Conservation (phyloP, 2,888 invertebrate genomes). For the Cinara cedri region DNA sequence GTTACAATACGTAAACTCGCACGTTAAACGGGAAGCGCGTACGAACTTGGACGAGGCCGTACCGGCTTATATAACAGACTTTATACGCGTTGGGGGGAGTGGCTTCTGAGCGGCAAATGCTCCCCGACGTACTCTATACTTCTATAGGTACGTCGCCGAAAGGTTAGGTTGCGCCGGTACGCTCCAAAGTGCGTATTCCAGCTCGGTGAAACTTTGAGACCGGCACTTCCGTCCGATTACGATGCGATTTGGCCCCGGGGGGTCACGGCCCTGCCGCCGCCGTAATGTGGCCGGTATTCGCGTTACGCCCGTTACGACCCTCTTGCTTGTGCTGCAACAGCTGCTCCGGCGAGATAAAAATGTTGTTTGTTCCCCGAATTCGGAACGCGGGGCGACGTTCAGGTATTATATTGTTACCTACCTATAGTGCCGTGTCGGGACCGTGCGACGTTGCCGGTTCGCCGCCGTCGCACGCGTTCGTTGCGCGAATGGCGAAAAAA, state of each 20-base stretch:
- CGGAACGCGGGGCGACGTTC: conserved; percentile 9
- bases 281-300: neutral
- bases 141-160: no score
- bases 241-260: neutral
- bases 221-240: conserved; percentile 42
- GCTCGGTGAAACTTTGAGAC: neutral
- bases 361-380: conserved; percentile 22
- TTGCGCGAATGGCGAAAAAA: neutral
- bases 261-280: conserved; percentile 34
- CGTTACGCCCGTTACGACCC: conserved; percentile 1
- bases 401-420: neutral
- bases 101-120: neutral
- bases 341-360: conserved; percentile 40
- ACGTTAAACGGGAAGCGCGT: no score
- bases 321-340: neutral
- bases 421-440: neutral
- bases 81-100: neutral
- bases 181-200: conserved; percentile 29
- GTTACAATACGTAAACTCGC: no score
- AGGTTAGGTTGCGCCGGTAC: neutral
- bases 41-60: neutral
- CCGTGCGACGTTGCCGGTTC: conserved; percentile 46
- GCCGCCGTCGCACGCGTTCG: neutral
- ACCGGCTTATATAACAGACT: neutral
- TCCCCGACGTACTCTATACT: neutral